Evolutionary conservation across 2,888 invertebrate genomes (phyloP).

Genomic region (Eumerus sabulonum): DNA sequence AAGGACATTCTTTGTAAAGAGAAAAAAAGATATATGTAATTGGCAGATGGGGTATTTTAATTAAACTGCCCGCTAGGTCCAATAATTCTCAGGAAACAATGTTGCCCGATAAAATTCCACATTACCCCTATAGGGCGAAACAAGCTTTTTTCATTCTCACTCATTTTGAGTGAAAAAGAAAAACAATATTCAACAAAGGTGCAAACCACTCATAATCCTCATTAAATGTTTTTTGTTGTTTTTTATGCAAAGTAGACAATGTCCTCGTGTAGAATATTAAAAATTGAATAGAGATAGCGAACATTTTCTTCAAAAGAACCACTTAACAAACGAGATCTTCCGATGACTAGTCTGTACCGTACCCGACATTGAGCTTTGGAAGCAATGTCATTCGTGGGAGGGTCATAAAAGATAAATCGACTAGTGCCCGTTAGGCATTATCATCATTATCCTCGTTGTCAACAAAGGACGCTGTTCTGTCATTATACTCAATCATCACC

Average conservation of each 20-base stretch:
- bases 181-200: not conserved
- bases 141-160: too few relatives aligned
- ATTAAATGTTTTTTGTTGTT: too few relatives aligned
- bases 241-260: conserved; percentile 11
- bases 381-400: conserved; percentile 37
- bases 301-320: conserved; percentile 54
- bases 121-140: too few relatives aligned
- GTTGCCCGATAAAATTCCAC: too few relatives aligned
- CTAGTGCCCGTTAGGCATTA: conserved; percentile 14
- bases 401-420: conserved; percentile 40
- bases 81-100: too few relatives aligned
- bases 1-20: not conserved
- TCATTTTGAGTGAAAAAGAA: not conserved
- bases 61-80: conserved; percentile 22
- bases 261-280: not conserved
- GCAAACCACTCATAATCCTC: too few relatives aligned
- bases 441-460: conserved; percentile 11
- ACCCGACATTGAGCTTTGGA: conserved; percentile 50
- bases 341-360: conserved; percentile 26
- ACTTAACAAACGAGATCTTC: conserved; percentile 55
- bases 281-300: too few relatives aligned
- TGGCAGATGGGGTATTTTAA: conserved; percentile 40
- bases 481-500: conserved; percentile 34
- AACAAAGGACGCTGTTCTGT: not conserved
- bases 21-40: too few relatives aligned